Percentiles rank a stretch among this genome's conserved stretches.
Evolutionary conservation across 2,888 invertebrate genomes (phyloP).

Genomic region (Metellina segmentata): DNA sequence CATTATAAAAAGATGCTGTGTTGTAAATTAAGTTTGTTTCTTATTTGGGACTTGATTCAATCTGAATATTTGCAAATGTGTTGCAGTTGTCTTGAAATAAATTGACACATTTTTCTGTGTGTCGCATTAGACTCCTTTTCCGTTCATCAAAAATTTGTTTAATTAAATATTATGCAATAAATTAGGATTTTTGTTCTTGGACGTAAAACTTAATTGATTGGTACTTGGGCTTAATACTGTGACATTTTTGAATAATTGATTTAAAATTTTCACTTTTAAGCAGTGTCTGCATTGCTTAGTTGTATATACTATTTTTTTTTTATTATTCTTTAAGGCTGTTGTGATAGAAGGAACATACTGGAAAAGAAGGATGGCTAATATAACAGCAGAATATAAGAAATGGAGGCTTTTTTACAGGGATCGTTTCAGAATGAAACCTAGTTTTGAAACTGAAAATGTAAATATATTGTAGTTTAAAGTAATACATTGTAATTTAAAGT

Average conservation of each 20-base stretch:
- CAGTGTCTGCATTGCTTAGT: not conserved
- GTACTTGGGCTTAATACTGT: not conserved
- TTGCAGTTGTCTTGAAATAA: no score
- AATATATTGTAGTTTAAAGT: not conserved
- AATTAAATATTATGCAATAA: not conserved
- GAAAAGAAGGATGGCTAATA: slow-evolving; percentile 97
- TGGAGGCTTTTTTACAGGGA: slow-evolving; percentile 96
- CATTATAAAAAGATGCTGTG: no score
- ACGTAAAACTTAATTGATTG: not conserved
- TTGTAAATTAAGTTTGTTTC: no score
- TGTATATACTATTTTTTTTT: not conserved
- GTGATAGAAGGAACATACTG: slow-evolving; percentile 99
- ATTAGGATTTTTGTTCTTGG: not conserved
- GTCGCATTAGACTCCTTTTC: no score
- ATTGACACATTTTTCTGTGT: no score
- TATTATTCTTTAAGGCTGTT: slow-evolving; percentile 89
- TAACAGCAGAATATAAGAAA: slow-evolving; percentile 99
- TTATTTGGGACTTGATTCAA: no score
- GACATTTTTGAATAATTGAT: not conserved
- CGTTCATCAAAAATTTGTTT: not conserved
- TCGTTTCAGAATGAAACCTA: slow-evolving; percentile 78
- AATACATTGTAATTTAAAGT: no score
- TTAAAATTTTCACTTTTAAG: not conserved
- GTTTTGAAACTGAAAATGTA: slow-evolving; percentile 60
- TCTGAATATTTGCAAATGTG: no score